These are phyloP conservation scores for Cygnus buccinator DNA, from an alignment of 2,113 vertebrate genomes.

Conservation along the genomic window DNA sequence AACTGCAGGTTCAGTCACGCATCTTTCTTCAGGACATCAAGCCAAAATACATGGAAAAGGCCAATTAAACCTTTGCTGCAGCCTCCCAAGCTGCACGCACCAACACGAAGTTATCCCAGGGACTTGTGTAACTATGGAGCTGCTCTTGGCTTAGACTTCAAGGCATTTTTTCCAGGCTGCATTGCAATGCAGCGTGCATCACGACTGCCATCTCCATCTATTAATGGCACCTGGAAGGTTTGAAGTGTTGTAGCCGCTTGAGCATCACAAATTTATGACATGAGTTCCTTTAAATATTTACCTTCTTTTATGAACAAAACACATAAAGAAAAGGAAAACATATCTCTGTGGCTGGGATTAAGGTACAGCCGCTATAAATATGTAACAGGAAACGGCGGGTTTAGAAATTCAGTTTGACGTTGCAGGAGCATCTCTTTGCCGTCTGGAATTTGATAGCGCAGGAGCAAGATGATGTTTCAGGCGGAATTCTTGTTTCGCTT, in stretches of 20 bases:
- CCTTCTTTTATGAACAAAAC: background rate
- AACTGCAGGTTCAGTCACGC: background rate
- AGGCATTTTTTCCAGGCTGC: background rate
- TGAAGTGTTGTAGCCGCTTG: background rate
- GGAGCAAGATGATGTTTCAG: background rate
- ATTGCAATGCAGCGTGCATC: fast-evolving
- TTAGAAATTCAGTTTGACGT: background rate
- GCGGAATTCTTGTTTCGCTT: background rate
- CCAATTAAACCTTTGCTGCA: background rate
- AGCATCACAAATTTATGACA: background rate
- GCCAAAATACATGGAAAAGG: background rate
- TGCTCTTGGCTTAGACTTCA: background rate
- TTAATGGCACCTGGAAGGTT: fast-evolving
- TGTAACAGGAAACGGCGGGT: fast-evolving
- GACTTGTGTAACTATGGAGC: fast-evolving
- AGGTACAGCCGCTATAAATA: fast-evolving
- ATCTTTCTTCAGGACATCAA: background rate
- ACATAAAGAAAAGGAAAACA: background rate
- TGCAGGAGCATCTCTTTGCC: background rate
- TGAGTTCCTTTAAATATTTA: background rate
- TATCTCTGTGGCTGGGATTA: background rate
- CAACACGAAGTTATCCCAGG: background rate
- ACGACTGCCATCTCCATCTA: background rate
- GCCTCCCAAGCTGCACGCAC: background rate
- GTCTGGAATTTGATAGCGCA: background rate